These are phyloP conservation scores for Brachylomia viminalis DNA, from an alignment of 2,888 invertebrate genomes.

Conservation along the genomic window DNA sequence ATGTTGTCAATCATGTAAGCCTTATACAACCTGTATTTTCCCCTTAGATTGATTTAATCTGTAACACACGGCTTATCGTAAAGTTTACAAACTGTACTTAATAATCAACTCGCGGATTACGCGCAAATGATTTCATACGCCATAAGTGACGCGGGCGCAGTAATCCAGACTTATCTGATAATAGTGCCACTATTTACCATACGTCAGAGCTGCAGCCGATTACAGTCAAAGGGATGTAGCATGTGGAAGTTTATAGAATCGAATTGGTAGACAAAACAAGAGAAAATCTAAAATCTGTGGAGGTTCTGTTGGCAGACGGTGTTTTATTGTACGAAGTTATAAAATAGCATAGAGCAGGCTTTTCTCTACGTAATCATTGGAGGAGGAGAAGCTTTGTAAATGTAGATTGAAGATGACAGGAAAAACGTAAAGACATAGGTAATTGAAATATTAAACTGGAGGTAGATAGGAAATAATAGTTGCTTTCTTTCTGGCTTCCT, in stretches of 20 bases:
- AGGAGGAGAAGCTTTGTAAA: neutral
- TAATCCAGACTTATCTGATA: conserved; percentile 69
- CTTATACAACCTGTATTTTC: conserved; percentile 16
- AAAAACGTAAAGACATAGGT: neutral
- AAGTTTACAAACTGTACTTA: conserved; percentile 59
- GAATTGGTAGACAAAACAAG: neutral
- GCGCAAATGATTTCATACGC: conserved; percentile 60
- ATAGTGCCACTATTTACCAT: conserved; percentile 67
- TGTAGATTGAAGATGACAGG: neutral
- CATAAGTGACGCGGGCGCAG: conserved; percentile 54
- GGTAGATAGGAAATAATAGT: neutral
- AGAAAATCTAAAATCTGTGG: neutral
- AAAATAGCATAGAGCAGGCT: neutral
- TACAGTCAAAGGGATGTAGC: conserved; percentile 59
- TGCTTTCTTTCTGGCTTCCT: neutral
- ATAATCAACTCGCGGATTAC: conserved; percentile 62
- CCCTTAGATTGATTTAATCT: conserved; percentile 44
- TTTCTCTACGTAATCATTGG: neutral
- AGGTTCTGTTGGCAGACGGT: neutral
- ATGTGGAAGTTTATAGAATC: conserved; percentile 23
- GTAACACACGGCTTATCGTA: conserved; percentile 39
- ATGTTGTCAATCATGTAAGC: conserved; percentile 14
- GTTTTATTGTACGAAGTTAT: neutral
- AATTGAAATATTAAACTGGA: neutral
- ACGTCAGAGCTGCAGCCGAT: conserved; percentile 67